Conservation (phyloP, 2,113 vertebrate species). For the Lates calcarifer region DNA sequence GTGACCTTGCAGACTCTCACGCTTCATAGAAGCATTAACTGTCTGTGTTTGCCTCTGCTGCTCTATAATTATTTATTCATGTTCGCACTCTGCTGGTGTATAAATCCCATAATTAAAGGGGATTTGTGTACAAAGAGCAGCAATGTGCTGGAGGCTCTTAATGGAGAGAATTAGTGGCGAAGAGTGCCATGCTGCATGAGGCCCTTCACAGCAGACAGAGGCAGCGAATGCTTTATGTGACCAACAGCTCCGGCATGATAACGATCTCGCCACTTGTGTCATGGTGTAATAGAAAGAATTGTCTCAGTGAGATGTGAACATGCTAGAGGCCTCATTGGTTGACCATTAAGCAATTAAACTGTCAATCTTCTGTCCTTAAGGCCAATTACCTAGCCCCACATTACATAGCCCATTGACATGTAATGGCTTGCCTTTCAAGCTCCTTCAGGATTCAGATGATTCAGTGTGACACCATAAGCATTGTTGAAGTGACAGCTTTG, state of each 20-base stretch:
- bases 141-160: slow-evolving; percentile 67
- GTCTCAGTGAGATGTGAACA: slow-evolving; percentile 32
- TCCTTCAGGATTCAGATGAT: slow-evolving; percentile 1
- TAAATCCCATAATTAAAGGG: slow-evolving; percentile 82
- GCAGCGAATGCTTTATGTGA: slow-evolving; percentile 36
- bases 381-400: slow-evolving; percentile 59
- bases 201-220: slow-evolving; percentile 26
- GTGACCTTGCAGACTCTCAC: slow-evolving; percentile 75
- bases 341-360: slow-evolving; percentile 76
- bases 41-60: slow-evolving; percentile 59
- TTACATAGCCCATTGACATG: slow-evolving; percentile 49
- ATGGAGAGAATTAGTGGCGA: slow-evolving; percentile 69
- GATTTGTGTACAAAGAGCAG: slow-evolving; percentile 80
- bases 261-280: slow-evolving; percentile 50
- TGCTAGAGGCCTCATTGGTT: slow-evolving; percentile 59
- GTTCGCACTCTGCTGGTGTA: slow-evolving; percentile 64
- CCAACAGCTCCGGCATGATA: slow-evolving; percentile 44
- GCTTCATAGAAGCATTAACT: slow-evolving; percentile 60
- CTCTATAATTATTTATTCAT: slow-evolving; percentile 77
- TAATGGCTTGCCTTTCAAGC: slow-evolving; percentile 40
- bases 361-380: slow-evolving; percentile 59
- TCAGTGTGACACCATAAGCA: neutral
- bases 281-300: slow-evolving; percentile 49
- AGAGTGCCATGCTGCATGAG: slow-evolving; percentile 44
- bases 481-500: neutral